Conservation (phyloP, 1,140 invertebrate species). For the Lamellibrachia luymesi region DNA sequence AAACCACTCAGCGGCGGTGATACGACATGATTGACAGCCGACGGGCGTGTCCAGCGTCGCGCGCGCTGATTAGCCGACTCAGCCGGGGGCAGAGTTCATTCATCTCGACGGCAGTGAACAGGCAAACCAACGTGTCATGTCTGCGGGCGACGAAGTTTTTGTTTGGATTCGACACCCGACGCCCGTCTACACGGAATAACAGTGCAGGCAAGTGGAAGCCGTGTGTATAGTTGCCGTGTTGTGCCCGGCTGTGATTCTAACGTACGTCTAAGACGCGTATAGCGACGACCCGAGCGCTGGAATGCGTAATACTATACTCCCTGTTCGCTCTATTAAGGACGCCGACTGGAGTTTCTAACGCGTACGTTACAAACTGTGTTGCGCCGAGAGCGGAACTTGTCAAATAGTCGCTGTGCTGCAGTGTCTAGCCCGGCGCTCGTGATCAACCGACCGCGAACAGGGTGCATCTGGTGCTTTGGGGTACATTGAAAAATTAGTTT, state of each 20-base stretch:
- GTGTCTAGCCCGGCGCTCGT: background rate
- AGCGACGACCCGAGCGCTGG: background rate
- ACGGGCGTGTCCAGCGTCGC: background rate
- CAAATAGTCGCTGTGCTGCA: background rate
- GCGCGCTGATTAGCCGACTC: background rate
- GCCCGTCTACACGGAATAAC: background rate
- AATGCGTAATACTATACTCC: background rate
- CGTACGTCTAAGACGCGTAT: background rate
- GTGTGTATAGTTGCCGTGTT: background rate
- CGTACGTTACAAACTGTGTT: background rate
- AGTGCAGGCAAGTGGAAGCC: background rate
- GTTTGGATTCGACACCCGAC: background rate
- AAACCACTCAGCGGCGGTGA: constrained; percentile 2
- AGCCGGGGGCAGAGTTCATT: background rate
- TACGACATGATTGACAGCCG: background rate
- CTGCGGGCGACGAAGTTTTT: background rate
- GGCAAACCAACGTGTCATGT: constrained; percentile 3
- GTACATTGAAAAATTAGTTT: background rate
- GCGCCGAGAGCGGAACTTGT: background rate
- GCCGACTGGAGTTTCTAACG: background rate
- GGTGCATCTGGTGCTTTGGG: background rate
- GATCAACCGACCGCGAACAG: background rate
- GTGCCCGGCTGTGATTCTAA: background rate
- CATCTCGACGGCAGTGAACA: background rate
- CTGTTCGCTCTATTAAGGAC: background rate